Evolutionary conservation across 2,888 invertebrate species (phyloP).

Genomic region (Eulithis prunata): DNA sequence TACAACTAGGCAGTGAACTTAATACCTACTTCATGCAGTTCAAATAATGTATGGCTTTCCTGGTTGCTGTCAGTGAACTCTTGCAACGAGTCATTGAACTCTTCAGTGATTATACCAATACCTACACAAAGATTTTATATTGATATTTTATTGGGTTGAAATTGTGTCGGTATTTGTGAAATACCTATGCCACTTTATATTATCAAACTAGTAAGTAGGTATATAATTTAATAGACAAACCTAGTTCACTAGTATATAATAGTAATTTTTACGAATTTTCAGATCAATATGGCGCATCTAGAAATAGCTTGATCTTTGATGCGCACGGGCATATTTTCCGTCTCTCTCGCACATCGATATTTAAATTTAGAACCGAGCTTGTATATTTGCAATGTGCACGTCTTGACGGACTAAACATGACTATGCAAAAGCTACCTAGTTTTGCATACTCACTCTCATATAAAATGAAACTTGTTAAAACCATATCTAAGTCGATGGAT

Average conservation of each 20-base stretch:
- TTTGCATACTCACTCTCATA: no score
- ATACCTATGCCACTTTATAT: no score
- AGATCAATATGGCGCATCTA: conserved; percentile 40
- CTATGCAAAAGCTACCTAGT: conserved; percentile 37
- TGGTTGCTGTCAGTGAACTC: background rate
- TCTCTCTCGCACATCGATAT: conserved; percentile 74
- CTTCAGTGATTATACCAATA: background rate
- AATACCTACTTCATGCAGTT: background rate
- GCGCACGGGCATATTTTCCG: conserved; percentile 58
- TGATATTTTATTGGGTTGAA: no score
- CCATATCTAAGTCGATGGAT: no score
- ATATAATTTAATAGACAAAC: background rate
- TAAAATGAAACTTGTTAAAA: no score
- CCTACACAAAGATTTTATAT: no score
- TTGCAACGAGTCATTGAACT: background rate
- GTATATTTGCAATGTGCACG: conserved; percentile 62
- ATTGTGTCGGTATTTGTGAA: no score
- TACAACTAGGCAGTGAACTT: background rate
- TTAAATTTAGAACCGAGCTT: conserved; percentile 77
- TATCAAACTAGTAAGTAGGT: no score
- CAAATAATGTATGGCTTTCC: background rate
- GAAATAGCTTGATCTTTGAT: conserved; percentile 33
- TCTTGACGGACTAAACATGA: conserved; percentile 46
- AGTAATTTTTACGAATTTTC: background rate
- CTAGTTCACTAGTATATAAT: background rate